Conservation (phyloP, 1,140 invertebrate genomes). For the Diorhabda sublineata region DNA sequence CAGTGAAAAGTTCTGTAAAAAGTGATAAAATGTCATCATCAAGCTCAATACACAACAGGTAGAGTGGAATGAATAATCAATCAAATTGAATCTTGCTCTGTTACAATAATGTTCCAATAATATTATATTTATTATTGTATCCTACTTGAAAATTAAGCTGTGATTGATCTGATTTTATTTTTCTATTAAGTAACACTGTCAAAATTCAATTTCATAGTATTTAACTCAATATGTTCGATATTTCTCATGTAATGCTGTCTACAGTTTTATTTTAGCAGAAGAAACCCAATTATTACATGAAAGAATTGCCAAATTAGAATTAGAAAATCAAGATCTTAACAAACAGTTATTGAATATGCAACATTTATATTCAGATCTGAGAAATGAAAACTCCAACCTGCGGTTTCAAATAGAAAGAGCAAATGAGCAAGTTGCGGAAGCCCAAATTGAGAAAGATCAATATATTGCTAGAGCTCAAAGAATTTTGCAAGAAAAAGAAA, state of each 20-base stretch:
- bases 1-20: constrained; percentile 17
- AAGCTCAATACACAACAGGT: constrained; percentile 20
- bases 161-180: too few species aligned
- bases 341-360: constrained; percentile 49
- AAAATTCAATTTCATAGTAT: too few species aligned
- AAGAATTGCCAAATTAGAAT: constrained; percentile 42
- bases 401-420: constrained; percentile 49
- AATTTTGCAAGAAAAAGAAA: constrained; percentile 74
- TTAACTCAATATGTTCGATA: too few species aligned
- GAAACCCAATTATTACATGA: constrained; percentile 42
- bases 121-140: too few species aligned
- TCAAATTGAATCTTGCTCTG: background rate
- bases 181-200: too few species aligned
- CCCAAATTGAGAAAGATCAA: constrained; percentile 62
- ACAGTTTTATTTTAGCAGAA: constrained; percentile 33
- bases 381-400: constrained; percentile 39
- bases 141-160: too few species aligned
- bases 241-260: background rate
- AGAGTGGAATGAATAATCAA: constrained; percentile 7
- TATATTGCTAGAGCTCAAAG: constrained; percentile 68
- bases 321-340: constrained; percentile 48
- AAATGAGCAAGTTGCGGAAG: constrained; percentile 54
- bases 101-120: too few species aligned
- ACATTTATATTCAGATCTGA: constrained; percentile 39
- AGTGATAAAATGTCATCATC: constrained; percentile 12